Evolutionary conservation across 2,797 vertebrate genomes (phyloP).

Genomic region (Tragelaphus eurycerus): DNA sequence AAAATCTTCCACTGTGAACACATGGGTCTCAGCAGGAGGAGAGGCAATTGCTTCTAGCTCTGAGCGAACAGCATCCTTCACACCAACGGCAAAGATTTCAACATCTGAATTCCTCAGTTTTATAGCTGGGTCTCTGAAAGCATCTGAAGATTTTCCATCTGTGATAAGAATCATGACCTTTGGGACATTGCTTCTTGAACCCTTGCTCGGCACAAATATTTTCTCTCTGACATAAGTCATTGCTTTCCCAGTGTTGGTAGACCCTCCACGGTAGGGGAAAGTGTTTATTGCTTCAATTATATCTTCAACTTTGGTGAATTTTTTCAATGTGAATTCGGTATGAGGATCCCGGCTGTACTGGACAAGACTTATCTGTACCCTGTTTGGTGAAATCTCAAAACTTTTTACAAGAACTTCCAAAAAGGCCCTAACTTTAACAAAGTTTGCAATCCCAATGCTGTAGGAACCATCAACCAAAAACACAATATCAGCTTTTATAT

Average conservation of each 20-base stretch:
- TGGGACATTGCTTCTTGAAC: conserved; percentile 92
- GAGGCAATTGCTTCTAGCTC: conserved; percentile 97
- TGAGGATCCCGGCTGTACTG: conserved; percentile 97
- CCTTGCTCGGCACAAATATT: conserved; percentile 89
- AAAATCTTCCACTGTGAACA: conserved; percentile 98
- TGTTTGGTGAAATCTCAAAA: conserved; percentile 93
- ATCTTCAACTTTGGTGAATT: conserved; percentile 88
- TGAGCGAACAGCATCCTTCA: conserved; percentile 95
- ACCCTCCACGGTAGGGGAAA: conserved; percentile 98
- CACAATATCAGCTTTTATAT: conserved; percentile 96
- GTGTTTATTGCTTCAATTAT: conserved; percentile 93
- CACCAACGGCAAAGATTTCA: conserved; percentile 97
- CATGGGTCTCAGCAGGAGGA: conserved; percentile 91
- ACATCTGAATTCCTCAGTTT: conserved; percentile 91
- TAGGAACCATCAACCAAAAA: conserved; percentile 99
- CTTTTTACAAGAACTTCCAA: conserved; percentile 95
- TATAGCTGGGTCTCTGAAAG: conserved; percentile 93
- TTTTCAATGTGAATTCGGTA: conserved; percentile 95
- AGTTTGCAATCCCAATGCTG: conserved; percentile 96
- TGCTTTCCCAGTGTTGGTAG: conserved; percentile 97
- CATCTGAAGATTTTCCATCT: conserved; percentile 97
- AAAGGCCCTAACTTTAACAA: conserved; percentile 97
- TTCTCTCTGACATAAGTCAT: conserved; percentile 97
- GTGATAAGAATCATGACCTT: conserved; percentile 98
- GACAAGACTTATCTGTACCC: conserved; percentile 97